Conservation (phyloP, 2,797 vertebrate species). For the Parotocinclus haroldoi region DNA sequence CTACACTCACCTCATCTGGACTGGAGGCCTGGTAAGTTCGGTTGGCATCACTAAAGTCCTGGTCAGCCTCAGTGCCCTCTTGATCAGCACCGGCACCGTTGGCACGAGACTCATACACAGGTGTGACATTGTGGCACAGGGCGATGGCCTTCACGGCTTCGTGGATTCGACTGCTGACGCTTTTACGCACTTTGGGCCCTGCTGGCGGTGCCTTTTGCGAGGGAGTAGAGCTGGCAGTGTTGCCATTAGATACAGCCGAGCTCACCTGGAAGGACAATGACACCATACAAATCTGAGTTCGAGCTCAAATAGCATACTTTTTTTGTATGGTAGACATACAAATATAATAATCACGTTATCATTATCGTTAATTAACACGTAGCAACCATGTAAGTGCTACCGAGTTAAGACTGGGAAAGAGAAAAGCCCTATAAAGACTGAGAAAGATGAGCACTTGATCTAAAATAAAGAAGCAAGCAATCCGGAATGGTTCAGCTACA, state of each 20-base stretch:
- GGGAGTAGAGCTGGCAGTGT: conserved; percentile 61
- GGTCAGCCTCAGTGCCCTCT: conserved; percentile 86
- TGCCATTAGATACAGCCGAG: conserved; percentile 26
- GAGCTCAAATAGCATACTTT: too few relatives aligned
- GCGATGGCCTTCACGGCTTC: conserved; percentile 96
- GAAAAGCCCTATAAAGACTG: too few relatives aligned
- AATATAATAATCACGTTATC: too few relatives aligned
- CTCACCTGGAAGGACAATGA: conserved; percentile 28
- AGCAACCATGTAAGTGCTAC: too few relatives aligned
- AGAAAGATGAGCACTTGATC: too few relatives aligned
- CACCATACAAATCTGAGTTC: too few relatives aligned
- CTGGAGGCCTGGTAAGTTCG: conserved; percentile 96
- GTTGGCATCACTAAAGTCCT: conserved; percentile 92
- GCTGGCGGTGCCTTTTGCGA: conserved; percentile 70
- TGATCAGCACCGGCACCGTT: conserved; percentile 69
- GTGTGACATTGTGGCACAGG: conserved; percentile 94
- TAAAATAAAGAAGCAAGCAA: too few relatives aligned
- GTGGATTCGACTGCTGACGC: conserved; percentile 87
- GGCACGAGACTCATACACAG: conserved; percentile 82
- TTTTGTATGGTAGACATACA: too few relatives aligned
- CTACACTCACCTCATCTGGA: conserved; percentile 86
- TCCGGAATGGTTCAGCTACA: too few relatives aligned
- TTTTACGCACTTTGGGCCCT: conserved; percentile 86
- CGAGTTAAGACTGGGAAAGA: too few relatives aligned
- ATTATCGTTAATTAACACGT: too few relatives aligned